phyloP scores from a whole-genome alignment of 2,888 invertebrate genomes.

The Trichacis sp. region DNA sequence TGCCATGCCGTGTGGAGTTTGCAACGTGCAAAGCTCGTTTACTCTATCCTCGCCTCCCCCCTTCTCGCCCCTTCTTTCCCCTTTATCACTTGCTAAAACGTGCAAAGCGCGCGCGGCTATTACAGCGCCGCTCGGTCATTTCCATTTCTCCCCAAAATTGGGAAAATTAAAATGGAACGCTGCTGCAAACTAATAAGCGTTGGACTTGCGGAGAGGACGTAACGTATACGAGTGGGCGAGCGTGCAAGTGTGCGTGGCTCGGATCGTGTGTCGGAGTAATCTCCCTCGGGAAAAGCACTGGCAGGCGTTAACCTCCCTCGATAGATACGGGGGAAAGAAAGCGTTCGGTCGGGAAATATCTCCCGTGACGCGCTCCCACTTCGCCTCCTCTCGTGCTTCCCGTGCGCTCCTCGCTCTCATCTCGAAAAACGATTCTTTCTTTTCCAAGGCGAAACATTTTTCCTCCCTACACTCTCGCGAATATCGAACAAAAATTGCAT shows the following conservation, averaged over 20 bases:
- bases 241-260: slow-evolving; percentile 32
- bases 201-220: slow-evolving; percentile 30
- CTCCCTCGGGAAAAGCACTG: slow-evolving; percentile 43
- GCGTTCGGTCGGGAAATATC: slow-evolving; percentile 38
- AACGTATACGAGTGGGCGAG: slow-evolving; percentile 22
- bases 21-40: too few species aligned
- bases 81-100: slow-evolving; percentile 40
- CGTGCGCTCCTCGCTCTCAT: too few species aligned
- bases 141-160: slow-evolving; percentile 6
- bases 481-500: too few species aligned
- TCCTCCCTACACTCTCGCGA: background rate
- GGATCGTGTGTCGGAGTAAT: slow-evolving; percentile 43
- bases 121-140: slow-evolving; percentile 27
- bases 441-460: background rate
- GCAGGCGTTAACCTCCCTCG: slow-evolving; percentile 40
- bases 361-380: slow-evolving; percentile 38
- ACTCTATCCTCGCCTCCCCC: too few species aligned
- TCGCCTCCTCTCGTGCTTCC: slow-evolving; percentile 41
- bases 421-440: slow-evolving; percentile 6
- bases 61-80: slow-evolving; percentile 20
- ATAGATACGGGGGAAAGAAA: slow-evolving; percentile 29
- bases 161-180: background rate
- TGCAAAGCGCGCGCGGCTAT: slow-evolving; percentile 35
- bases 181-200: slow-evolving; percentile 1
- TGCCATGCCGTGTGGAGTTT: too few species aligned